These are phyloP conservation scores for Hyperoplus immaculatus DNA, from an alignment of 2,797 vertebrate species.

Conservation along the genomic window DNA sequence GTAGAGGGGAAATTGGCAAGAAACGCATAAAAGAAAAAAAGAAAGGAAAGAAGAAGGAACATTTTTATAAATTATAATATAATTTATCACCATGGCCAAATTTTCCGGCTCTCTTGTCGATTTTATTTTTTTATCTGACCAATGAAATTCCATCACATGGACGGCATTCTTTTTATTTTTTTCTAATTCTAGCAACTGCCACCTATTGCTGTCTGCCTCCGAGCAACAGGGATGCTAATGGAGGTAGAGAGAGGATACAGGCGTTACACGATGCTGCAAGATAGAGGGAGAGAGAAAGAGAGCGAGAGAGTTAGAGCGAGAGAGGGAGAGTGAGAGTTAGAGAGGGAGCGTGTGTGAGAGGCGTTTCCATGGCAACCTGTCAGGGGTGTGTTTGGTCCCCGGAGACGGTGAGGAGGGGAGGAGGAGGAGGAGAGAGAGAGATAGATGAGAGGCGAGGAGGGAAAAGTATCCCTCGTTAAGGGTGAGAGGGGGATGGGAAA, in stretches of 20 bases:
- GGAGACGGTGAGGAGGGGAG: conserved; percentile 67
- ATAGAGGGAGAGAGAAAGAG: conserved; percentile 37
- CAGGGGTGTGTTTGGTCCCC: conserved; percentile 84
- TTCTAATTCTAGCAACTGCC: neutral
- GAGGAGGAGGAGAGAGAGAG: conserved; percentile 51
- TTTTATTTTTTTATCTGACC: conserved; percentile 28
- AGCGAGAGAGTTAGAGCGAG: conserved; percentile 28
- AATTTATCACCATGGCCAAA: neutral
- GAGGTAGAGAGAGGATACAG: conserved; percentile 69
- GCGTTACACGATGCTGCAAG: conserved; percentile 68
- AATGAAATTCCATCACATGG: conserved; percentile 27
- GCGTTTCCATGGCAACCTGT: conserved; percentile 82
- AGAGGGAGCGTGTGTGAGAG: conserved; percentile 61
- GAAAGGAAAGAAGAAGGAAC: neutral
- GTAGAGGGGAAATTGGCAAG: conserved; percentile 6
- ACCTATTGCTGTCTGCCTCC: conserved; percentile 55
- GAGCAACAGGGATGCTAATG: conserved; percentile 72
- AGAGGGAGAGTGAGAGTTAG: conserved; percentile 27
- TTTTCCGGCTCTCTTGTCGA: neutral
- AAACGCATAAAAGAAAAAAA: conserved; percentile 17
- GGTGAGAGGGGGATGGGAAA: conserved; percentile 55
- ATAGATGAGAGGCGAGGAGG: conserved; percentile 69
- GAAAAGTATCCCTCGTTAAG: conserved; percentile 78
- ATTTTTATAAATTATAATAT: conserved; percentile 17
- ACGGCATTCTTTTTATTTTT: neutral